These are phyloP conservation scores for Xestoiulus laeticollis DNA, from an alignment of 2,888 invertebrate genomes.

Conservation along the genomic window DNA sequence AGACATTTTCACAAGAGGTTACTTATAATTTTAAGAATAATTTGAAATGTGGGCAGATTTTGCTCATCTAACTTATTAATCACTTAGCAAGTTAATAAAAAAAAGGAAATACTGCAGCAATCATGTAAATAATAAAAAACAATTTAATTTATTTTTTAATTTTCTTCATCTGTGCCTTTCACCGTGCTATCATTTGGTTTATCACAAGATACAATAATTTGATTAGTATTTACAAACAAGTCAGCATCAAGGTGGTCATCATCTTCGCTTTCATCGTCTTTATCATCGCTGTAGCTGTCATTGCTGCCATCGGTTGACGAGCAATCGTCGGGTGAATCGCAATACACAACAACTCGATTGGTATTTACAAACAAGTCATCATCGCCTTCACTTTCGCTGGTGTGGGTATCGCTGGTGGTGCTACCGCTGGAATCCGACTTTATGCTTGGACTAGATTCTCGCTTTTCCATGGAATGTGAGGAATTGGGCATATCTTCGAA, in stretches of 20 bases:
- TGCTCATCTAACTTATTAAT: no score
- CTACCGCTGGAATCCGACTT: background rate
- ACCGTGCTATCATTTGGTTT: background rate
- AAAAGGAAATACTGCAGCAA: background rate
- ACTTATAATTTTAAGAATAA: no score
- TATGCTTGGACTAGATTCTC: background rate
- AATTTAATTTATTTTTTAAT: background rate
- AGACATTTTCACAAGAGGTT: no score
- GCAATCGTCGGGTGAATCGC: background rate
- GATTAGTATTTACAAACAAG: conserved; percentile 51
- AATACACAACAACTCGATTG: background rate
- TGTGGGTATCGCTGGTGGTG: background rate
- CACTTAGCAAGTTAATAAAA: background rate
- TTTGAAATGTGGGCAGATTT: no score
- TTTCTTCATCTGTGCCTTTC: background rate
- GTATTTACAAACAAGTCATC: conserved; percentile 51
- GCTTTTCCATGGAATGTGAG: background rate
- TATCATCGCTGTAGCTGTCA: background rate
- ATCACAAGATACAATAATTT: background rate
- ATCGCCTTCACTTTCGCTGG: background rate
- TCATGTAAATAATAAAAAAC: background rate
- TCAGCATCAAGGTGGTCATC: no score
- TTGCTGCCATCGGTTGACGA: background rate
- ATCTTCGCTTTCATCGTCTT: no score
- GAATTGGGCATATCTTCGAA: background rate